Percentiles rank a stretch among this genome's conserved stretches.
Evolutionary conservation across 1,140 invertebrate genomes (phyloP).

Genomic region (Arion vulgaris): DNA sequence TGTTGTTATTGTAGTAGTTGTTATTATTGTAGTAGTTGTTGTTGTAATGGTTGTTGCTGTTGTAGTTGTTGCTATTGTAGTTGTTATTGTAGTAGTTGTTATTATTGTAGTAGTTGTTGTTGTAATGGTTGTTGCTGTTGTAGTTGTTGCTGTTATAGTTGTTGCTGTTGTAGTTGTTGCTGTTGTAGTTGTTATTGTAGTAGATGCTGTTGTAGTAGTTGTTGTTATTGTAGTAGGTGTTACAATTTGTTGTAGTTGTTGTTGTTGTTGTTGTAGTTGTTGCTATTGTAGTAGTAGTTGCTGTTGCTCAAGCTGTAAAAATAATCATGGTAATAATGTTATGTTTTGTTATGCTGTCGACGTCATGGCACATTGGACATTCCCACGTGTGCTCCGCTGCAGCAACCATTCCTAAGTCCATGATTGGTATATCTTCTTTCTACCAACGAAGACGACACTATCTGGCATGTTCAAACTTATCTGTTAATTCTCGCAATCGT

Average conservation of each 20-base stretch:
- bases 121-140: neutral
- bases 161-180: neutral
- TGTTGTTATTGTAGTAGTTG: too few relatives aligned
- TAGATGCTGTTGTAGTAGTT: neutral
- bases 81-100: neutral
- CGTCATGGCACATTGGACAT: too few relatives aligned
- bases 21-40: neutral
- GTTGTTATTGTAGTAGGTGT: neutral
- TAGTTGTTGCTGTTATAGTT: neutral
- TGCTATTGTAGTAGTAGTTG: neutral
- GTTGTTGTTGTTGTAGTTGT: neutral
- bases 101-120: neutral
- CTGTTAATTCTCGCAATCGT: too few relatives aligned
- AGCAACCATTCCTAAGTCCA: too few relatives aligned
- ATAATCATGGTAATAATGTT: neutral
- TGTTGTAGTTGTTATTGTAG: neutral
- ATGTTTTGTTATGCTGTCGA: too few relatives aligned
- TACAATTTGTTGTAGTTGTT: neutral
- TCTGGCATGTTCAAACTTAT: too few relatives aligned
- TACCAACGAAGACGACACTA: too few relatives aligned
- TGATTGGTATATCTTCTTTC: too few relatives aligned
- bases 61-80: neutral
- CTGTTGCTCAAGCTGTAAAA: neutral
- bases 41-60: neutral
- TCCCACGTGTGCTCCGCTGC: too few relatives aligned